Conservation (phyloP, 1,140 invertebrate genomes). For the Listronotus oregonensis region DNA sequence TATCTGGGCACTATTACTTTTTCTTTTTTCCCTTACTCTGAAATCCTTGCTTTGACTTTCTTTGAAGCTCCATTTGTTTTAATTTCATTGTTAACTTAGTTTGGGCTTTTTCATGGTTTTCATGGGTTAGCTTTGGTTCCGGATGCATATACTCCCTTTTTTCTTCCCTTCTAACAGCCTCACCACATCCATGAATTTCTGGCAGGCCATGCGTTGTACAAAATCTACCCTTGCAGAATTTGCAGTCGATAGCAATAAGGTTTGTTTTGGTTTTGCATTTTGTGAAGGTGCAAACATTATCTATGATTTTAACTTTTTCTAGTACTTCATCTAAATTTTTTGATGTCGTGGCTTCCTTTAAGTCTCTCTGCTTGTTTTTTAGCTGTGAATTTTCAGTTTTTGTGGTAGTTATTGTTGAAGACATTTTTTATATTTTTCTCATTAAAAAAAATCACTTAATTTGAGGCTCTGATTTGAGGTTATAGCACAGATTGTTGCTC, state of each 20-base stretch:
- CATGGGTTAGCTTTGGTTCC: constrained; percentile 45
- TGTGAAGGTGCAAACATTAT: constrained; percentile 51
- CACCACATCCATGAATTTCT: constrained; percentile 56
- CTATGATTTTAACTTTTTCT: constrained; percentile 51
- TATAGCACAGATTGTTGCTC: no score
- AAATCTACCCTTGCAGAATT: constrained; percentile 53
- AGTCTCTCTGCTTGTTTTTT: constrained; percentile 50
- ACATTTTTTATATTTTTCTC: no score
- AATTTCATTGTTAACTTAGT: constrained; percentile 53
- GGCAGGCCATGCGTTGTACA: constrained; percentile 54
- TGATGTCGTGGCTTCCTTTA: constrained; percentile 47
- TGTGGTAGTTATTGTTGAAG: constrained; percentile 36
- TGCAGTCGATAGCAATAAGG: constrained; percentile 53
- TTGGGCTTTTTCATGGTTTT: constrained; percentile 51
- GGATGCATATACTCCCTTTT: constrained; percentile 51
- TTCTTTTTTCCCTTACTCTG: constrained; percentile 48
- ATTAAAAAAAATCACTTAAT: no score
- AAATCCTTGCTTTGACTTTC: constrained; percentile 52
- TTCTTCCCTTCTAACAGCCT: constrained; percentile 53
- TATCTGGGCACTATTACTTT: constrained; percentile 1
- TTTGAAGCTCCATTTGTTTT: constrained; percentile 53
- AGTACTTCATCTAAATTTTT: constrained; percentile 50
- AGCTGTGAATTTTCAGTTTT: constrained; percentile 34
- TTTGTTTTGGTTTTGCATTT: constrained; percentile 53
- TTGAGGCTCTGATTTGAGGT: no score